A percentile compares a stretch with the other conserved stretches of the same genome.
phyloP scores from a whole-genome alignment of 53 echinoderm and acorn worm genomes.

The Mesocentrotus franciscanus region DNA sequence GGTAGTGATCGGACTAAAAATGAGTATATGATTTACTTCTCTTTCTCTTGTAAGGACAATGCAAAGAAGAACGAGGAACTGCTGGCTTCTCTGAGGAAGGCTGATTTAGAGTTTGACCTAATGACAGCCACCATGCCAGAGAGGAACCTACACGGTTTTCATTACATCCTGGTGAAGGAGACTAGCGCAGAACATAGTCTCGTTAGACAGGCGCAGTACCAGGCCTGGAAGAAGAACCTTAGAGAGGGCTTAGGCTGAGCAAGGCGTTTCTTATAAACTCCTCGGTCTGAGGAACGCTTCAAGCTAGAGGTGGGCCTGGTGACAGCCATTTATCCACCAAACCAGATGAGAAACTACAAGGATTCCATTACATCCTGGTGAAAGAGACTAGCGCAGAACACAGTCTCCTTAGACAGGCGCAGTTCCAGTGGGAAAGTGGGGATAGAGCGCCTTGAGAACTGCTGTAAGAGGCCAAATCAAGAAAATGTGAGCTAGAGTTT shows the following conservation, averaged over 20 bases:
- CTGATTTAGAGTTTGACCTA: conserved; percentile 25
- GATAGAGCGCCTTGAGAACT: no score
- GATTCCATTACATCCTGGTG: background rate
- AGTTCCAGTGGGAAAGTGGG: background rate
- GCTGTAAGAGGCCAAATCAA: background rate
- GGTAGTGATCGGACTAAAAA: no score
- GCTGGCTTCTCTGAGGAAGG: background rate
- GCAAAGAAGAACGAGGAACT: background rate
- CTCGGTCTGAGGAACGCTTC: background rate
- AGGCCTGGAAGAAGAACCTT: background rate
- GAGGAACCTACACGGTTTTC: background rate
- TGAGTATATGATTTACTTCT: background rate
- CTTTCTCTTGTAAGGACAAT: background rate
- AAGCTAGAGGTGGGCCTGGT: background rate
- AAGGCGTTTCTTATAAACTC: background rate
- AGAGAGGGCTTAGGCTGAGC: background rate
- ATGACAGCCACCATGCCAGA: conserved; percentile 25
- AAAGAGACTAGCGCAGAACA: background rate
- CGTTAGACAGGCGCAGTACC: background rate
- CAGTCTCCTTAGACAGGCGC: background rate
- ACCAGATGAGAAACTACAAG: background rate
- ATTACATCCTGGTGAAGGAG: background rate
- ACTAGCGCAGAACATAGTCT: background rate
- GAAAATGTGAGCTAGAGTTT: background rate
- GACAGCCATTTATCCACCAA: conserved; percentile 16